A percentile compares a stretch with the other conserved stretches of the same genome.
phyloP scores from a whole-genome alignment of 2,888 invertebrate species.

The Leptinotarsa tumamoca region DNA sequence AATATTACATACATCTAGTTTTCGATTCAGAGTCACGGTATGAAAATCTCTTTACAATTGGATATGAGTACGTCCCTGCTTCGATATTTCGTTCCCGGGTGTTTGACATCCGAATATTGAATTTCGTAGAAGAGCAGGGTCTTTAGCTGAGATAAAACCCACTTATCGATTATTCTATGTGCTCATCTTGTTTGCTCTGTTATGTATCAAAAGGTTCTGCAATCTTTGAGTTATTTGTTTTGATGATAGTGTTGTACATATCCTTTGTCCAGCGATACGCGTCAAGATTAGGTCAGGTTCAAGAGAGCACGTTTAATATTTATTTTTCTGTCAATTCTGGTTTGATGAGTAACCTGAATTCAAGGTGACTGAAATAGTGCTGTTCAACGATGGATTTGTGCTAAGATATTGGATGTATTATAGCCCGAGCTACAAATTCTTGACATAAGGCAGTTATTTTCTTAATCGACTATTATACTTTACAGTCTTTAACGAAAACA shows the following conservation, averaged over 20 bases:
- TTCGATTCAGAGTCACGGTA: too few species aligned
- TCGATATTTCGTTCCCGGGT: neutral
- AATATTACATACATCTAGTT: too few species aligned
- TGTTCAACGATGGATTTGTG: too few species aligned
- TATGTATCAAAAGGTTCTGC: constrained; percentile 15
- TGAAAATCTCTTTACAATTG: neutral
- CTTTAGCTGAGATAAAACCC: constrained; percentile 12
- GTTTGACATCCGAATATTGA: constrained; percentile 13
- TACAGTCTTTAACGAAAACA: too few species aligned
- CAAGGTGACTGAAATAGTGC: neutral
- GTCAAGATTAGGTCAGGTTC: constrained; percentile 44
- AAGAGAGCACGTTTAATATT: constrained; percentile 27
- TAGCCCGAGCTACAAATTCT: too few species aligned
- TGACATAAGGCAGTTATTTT: too few species aligned
- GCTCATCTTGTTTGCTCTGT: constrained; percentile 10
- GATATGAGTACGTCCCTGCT: neutral
- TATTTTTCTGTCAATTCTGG: constrained; percentile 5
- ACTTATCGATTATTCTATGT: constrained; percentile 13
- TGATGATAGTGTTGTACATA: constrained; percentile 13
- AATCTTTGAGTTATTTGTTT: constrained; percentile 13
- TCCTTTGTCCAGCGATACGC: constrained; percentile 17
- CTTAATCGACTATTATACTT: too few species aligned
- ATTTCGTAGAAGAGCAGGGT: constrained; percentile 10
- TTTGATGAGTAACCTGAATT: neutral
- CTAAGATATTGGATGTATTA: too few species aligned